These are phyloP conservation scores for Danio rerio DNA, from an alignment of 2,113 vertebrate genomes.

Conservation along the genomic window GRCz12tu NC_133194.1:16349001-16349500, in stretches of 20 bases:
- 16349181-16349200: neutral
- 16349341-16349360: neutral
- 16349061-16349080: neutral
- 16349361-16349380: neutral
- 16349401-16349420: neutral
- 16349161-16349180: too few species aligned
- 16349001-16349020: neutral
- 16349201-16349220: neutral
- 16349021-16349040: neutral
- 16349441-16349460: neutral
- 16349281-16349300: slow-evolving; percentile 73
- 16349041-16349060: neutral
- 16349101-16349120: neutral
- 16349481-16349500: slow-evolving; percentile 32
- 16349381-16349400: neutral
- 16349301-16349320: slow-evolving; percentile 65
- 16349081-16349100: neutral
- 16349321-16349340: slow-evolving; percentile 48
- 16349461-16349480: too few species aligned
- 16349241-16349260: slow-evolving; percentile 39
- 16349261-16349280: slow-evolving; percentile 63
- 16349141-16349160: too few species aligned
- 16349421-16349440: neutral
- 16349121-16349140: too few species aligned
- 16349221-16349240: neutral